Base-by-base conservation (phyloP, 2,797 vertebrate genomes). In the Gymnothorax javanicus region DNA sequence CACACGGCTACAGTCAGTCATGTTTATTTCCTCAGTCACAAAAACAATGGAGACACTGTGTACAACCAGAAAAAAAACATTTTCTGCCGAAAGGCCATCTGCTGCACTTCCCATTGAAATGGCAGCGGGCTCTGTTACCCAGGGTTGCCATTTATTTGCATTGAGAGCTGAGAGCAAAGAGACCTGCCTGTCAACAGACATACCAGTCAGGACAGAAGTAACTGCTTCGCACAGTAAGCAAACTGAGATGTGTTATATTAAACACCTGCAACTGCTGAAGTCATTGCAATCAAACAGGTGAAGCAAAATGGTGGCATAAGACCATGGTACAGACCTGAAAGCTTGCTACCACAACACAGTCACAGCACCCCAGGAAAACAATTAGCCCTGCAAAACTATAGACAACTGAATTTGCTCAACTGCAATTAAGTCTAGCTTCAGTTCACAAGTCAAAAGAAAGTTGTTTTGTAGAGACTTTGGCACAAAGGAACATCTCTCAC, bases 401-500 rank as follows among this genome's bases (percentile, higher is more conserved):
- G 60, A 64, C 60, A 64, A 20, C 60, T 64, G 60, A 64, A 75
- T 33, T 73, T 12, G 11, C 27, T 33, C 71, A 75, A 75, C 13
- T 52, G 73, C 1, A 13, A 50, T 50, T 77, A 43, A 20, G 13
- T 17, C 73, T 43, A 13, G 71, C 27, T 75, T 4, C 8, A 27
- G 27, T 75, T 75, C 71, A 33, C 33, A 43, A 1, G 33, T 75
- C 3, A 7, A 12, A 33, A 13, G 11, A 3, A 43, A 11, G 17
- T 33, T 43, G 33, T 43, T 43, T 43, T 43, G 33, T 1, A 43
- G 33, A 43, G 33, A 43, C 33, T 43, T 43, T 43, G 33, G 33
- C 33, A 43, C 33, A 1, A 43, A 2, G 33, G 33, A 43, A 43
- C 33, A 43, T 43, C 25, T 52, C 95, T 90, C 82, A 99, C 99